Conservation (phyloP, 2,797 vertebrate species). For the Hypotaenidia philippensis region DNA sequence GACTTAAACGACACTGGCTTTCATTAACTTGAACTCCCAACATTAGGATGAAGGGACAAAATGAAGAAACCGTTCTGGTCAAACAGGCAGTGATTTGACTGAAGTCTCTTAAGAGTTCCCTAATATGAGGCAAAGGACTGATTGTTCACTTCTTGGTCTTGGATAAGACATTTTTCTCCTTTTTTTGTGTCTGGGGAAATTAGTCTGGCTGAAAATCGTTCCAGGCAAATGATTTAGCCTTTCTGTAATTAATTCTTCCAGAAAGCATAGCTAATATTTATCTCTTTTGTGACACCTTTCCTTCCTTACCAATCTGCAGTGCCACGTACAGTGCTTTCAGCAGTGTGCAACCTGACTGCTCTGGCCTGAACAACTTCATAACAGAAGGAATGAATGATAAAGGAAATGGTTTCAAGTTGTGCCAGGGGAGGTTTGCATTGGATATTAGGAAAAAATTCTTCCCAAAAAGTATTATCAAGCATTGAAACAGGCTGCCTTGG, state of each 20-base stretch:
- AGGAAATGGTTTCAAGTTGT: not conserved
- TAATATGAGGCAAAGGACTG: not conserved
- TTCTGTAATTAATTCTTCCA: not conserved
- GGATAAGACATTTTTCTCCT: not conserved
- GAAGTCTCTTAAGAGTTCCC: not conserved
- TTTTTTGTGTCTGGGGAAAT: not conserved
- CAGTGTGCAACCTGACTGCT: not conserved
- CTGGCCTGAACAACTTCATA: not conserved
- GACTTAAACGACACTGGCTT: constrained; percentile 3
- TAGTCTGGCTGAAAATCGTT: not conserved
- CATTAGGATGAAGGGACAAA: not conserved
- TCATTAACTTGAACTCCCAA: not conserved
- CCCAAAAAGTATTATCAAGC: too few species aligned
- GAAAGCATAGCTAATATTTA: not conserved
- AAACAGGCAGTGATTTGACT: not conserved
- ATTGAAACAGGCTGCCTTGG: too few species aligned
- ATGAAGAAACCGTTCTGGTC: not conserved
- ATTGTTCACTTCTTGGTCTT: not conserved
- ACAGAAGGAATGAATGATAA: not conserved
- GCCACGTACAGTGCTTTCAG: not conserved
- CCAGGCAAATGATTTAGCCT: not conserved
- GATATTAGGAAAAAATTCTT: too few species aligned
- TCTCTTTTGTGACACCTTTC: not conserved
- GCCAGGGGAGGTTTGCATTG: too few species aligned
- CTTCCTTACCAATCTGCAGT: not conserved